Percentiles rank a stretch among this genome's conserved stretches.
phyloP scores from a whole-genome alignment of 2,888 invertebrate genomes.

The Carpatolechia fugitivella region DNA sequence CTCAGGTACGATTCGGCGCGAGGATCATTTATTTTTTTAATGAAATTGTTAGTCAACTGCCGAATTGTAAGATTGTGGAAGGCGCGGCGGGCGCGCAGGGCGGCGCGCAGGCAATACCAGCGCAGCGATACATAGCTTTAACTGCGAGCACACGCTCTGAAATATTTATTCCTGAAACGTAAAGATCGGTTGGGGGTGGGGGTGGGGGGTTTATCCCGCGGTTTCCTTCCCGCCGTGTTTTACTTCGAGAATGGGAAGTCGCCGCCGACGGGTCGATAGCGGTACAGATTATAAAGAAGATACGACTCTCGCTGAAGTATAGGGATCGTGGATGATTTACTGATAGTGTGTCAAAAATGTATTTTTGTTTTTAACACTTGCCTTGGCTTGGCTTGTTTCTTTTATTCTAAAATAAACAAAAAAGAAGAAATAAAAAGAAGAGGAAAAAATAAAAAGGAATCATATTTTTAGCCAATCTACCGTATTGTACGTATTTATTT shows the following conservation, averaged over 20 bases:
- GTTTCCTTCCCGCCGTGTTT: slow-evolving; percentile 79
- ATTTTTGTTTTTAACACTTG: too few relatives aligned
- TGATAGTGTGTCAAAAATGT: too few relatives aligned
- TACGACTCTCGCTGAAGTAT: neutral
- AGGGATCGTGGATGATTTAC: neutral
- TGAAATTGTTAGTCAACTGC: too few relatives aligned
- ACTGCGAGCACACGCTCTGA: slow-evolving; percentile 79
- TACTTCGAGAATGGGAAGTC: slow-evolving; percentile 79
- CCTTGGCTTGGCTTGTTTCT: too few relatives aligned
- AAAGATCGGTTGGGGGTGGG: slow-evolving; percentile 68
- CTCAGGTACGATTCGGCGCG: too few relatives aligned
- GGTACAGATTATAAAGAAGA: slow-evolving; percentile 55
- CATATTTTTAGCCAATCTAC: too few relatives aligned
- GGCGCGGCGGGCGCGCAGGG: neutral
- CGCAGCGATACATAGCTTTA: slow-evolving; percentile 77
- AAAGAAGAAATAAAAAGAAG: too few relatives aligned
- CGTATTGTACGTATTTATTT: too few relatives aligned
- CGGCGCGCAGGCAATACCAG: slow-evolving; percentile 46
- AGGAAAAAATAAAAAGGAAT: too few relatives aligned
- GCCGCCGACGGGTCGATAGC: slow-evolving; percentile 77
- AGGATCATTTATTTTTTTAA: too few relatives aligned
- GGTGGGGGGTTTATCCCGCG: slow-evolving; percentile 74
- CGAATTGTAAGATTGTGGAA: too few relatives aligned
- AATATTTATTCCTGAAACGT: slow-evolving; percentile 80
- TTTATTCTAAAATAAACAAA: too few relatives aligned